These are phyloP conservation scores for Ursus arctos DNA, from an alignment of 2,113 vertebrate genomes.

Conservation along the genomic window DNA sequence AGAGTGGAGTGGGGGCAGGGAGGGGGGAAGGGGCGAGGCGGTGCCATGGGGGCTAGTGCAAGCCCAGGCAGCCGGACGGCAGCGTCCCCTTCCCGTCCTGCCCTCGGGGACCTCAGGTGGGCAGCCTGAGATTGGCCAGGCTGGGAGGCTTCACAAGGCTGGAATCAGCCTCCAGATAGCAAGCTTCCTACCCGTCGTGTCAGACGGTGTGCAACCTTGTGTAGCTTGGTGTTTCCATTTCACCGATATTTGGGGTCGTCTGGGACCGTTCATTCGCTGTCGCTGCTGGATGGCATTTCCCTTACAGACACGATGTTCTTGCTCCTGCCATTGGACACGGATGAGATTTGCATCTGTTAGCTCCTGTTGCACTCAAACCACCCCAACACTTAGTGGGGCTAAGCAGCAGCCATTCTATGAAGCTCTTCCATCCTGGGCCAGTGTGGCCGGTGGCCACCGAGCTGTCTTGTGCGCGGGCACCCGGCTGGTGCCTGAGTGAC, in stretches of 20 bases:
- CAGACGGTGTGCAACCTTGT: not conserved
- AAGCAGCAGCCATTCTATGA: not conserved
- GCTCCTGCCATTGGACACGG: not conserved
- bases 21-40: not conserved
- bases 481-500: not conserved
- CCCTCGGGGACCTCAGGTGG: not conserved
- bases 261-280: not conserved
- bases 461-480: not conserved
- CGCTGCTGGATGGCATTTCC: too few relatives aligned
- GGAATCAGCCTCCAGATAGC: not conserved
- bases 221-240: too few relatives aligned
- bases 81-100: not conserved
- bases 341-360: not conserved
- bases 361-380: not conserved
- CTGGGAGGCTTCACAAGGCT: not conserved
- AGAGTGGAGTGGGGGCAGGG: not conserved
- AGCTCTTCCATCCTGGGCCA: not conserved
- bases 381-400: not conserved
- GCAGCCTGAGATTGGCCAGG: not conserved
- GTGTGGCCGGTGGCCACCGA: not conserved
- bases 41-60: not conserved
- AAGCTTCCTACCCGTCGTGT: accelerated
- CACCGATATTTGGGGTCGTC: too few relatives aligned
- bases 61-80: not conserved
- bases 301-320: too few relatives aligned